Percentiles rank a stretch among this genome's conserved stretches.
Evolutionary conservation across 2,888 invertebrate genomes (phyloP).

Genomic region (Toxonevra muliebris): DNA sequence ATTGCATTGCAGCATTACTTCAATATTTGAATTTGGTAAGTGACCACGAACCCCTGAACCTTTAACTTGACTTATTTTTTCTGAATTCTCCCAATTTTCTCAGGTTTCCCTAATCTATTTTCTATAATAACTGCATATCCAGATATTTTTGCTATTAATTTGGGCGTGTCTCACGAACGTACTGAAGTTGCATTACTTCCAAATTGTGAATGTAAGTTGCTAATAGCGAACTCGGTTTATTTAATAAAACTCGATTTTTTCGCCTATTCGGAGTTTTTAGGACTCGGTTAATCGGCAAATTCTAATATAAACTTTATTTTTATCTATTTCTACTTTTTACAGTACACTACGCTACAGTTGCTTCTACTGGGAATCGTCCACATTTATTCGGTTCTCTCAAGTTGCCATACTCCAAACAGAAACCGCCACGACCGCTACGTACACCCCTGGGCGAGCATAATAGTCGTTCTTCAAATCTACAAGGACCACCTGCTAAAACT

Average conservation of each 20-base stretch:
- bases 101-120: constrained; percentile 61
- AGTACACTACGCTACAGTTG: constrained; percentile 18
- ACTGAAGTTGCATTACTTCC: constrained; percentile 55
- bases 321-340: neutral
- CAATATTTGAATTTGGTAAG: constrained; percentile 58
- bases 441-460: constrained; percentile 49
- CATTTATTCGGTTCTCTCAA: constrained; percentile 50
- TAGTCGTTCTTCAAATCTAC: constrained; percentile 36
- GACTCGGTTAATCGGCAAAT: neutral
- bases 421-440: constrained; percentile 41
- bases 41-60: no score
- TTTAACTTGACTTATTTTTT: no score
- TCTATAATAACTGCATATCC: constrained; percentile 57
- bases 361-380: constrained; percentile 39
- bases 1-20: constrained; percentile 52
- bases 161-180: constrained; percentile 55
- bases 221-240: neutral
- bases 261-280: constrained; percentile 40
- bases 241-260: no score
- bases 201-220: constrained; percentile 57
- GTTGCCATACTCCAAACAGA: constrained; percentile 47
- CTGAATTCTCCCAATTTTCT: neutral
- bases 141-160: constrained; percentile 58
- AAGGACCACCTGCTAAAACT: constrained; percentile 50
- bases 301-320: constrained; percentile 1